Base-by-base conservation (phyloP, 2,797 vertebrate genomes). In the Aplochiton taeniatus region DNA sequence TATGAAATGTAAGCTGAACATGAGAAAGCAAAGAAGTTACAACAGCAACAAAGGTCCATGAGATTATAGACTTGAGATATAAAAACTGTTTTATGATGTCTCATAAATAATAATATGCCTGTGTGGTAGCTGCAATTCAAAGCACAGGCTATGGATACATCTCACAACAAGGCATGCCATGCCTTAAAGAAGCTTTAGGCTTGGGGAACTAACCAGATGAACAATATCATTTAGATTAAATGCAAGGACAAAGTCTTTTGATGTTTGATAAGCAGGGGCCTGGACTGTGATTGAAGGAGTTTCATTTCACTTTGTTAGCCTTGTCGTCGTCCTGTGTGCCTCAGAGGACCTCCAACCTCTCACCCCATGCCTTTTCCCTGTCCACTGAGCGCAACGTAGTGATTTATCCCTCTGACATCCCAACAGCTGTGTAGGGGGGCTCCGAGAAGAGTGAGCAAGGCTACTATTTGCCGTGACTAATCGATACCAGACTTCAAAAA, bases 391-490 rank as follows among this genome's bases (percentile, higher is more conserved):
- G 82, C 77, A 76, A 71, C 64, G 79, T 76, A 57, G 83, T 93
- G 91, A 93, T 93, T 93, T 93, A 93, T 92, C 80, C 88, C 82
- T 83, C 82, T 86, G 86, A 90, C 90, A 93, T 87, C 86, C 90
- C 86, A 89, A 90, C 92, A 93, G 92, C 92, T 93, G 92, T 88
- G 85, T 86, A 31, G 85, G 85, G 80, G 86, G 89, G 85, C 83
- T 90, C 79, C 4, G 18, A 83, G 74, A 81, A 65, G 81, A 90
- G 88, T 78, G 87, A 79, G 83, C 31, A 31, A 31, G 85, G 73
- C 87, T 89, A 88, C 89, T 91, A 90, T 91, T 91, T 88, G 86
- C 91, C 83, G 72, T 93, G 90, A 93, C 92, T 93, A 93, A 93
- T 93, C 84, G 84, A 91, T 90, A 88, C 81, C 92, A 93, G 92